These are phyloP conservation scores for Paratrypauchen microcephalus DNA, from an alignment of 2,797 vertebrate species.

Conservation along the genomic window DNA sequence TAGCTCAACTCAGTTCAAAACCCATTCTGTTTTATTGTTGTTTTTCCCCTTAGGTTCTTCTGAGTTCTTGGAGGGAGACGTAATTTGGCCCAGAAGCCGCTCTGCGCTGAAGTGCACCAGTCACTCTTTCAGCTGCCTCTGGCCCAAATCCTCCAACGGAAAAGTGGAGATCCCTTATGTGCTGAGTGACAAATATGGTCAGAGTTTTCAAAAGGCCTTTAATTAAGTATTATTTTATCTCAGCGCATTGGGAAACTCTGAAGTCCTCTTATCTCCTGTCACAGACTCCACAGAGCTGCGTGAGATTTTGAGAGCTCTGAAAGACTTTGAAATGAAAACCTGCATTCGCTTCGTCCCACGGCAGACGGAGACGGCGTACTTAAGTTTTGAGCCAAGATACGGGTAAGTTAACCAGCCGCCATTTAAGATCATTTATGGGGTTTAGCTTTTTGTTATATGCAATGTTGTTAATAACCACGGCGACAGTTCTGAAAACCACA, in stretches of 20 bases:
- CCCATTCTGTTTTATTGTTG: background rate
- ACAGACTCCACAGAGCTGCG: constrained; percentile 18
- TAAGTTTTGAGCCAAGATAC: constrained; percentile 44
- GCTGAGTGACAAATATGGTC: constrained; percentile 46
- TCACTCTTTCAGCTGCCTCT: constrained; percentile 21
- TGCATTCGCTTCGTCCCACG: constrained; percentile 59
- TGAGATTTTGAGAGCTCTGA: constrained; percentile 19
- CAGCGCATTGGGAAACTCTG: background rate
- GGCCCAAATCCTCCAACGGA: constrained; percentile 48
- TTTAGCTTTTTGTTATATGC: too few species aligned
- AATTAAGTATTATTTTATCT: background rate
- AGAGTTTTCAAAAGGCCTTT: background rate
- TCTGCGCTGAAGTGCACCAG: constrained; percentile 45
- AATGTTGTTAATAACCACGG: too few species aligned
- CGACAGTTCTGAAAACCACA: too few species aligned
- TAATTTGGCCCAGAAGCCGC: constrained; percentile 39
- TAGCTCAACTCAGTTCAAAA: too few species aligned
- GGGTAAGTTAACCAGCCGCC: constrained; percentile 55
- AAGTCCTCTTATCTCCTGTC: background rate
- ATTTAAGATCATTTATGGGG: background rate
- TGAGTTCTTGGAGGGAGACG: constrained; percentile 53
- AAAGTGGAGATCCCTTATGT: constrained; percentile 38
- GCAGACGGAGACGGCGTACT: background rate
- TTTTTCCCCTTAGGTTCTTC: constrained; percentile 25
- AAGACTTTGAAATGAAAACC: constrained; percentile 37